Base-by-base conservation (phyloP, 2,888 invertebrate species). In the Cryptosula pallasiana region DNA sequence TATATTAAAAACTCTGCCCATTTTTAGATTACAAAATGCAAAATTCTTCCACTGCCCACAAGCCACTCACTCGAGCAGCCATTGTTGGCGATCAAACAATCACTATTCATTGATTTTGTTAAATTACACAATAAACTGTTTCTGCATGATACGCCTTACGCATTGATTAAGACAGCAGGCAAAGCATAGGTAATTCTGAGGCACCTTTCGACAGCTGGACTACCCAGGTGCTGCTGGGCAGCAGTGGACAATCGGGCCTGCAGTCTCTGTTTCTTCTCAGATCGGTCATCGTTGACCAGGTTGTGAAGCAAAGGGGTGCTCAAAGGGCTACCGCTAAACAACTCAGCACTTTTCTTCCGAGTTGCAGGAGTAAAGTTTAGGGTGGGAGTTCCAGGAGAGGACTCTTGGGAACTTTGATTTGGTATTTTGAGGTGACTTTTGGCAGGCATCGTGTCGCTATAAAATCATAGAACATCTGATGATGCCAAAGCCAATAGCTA, bases 281-380 rank as follows among this genome's bases (percentile, higher is more conserved):
- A 63, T 1, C 27, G n/a, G 32, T 63, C 63, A 63, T 63, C 63
- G n/a, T 63, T 63, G 27, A 63, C 63, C 55, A 55, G 55, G 16
- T 63, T 13, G 1, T 13, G 27, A 1, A 63, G 63, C 63, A 63
- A 29, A 2, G 63, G 63, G 25, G 63, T 29, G 63, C 32, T 63
- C 25, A 63, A 13, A 13, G 63, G 63, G 63, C 63, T 63, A 32
- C 27, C 32, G 32, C 3, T 9, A 34, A 32, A 63, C 32, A 63
- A 1, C 32, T 63, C 32, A 29, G 32, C 63, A 63, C 32, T 63
- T 34, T 32, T 63, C 63, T 63, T 63, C 25, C 27, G 63, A 16
- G 63, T 63, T 5, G 63, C 63, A 16, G 63, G 63, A 32, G 63
- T 25, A 3, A 32, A 32, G 34, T 63, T 25, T 3, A 32, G 2